phyloP scores from a whole-genome alignment of 2,888 invertebrate species.

The Noctua janthe region DNA sequence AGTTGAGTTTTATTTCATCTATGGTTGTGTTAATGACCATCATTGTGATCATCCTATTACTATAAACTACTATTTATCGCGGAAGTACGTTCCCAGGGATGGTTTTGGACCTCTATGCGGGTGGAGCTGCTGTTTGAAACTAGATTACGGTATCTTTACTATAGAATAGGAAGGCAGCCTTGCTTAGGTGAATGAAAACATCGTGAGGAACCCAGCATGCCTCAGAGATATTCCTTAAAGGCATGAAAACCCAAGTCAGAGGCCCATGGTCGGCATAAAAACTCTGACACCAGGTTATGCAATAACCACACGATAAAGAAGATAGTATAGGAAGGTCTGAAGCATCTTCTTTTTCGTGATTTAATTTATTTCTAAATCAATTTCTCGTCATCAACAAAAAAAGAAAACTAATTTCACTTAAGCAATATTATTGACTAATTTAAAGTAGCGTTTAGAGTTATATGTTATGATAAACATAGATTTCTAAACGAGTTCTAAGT shows the following conservation, averaged over 20 bases:
- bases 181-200: too few relatives aligned
- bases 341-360: not conserved
- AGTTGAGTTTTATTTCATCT: not conserved
- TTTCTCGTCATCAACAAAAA: not conserved
- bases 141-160: not conserved
- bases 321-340: not conserved
- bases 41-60: not conserved
- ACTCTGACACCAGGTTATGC: too few relatives aligned
- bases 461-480: not conserved
- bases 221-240: too few relatives aligned
- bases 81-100: not conserved
- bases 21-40: not conserved
- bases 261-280: too few relatives aligned
- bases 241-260: too few relatives aligned
- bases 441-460: not conserved
- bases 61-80: not conserved
- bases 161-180: not conserved
- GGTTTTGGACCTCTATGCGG: not conserved
- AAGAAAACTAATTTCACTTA: not conserved
- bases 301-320: too few relatives aligned
- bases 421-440: not conserved
- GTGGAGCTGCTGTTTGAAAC: not conserved
- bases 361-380: not conserved
- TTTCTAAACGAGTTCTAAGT: conserved; percentile 58
- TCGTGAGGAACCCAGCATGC: too few relatives aligned